These are phyloP conservation scores for Exocentrus adspersus DNA, from an alignment of 2,888 invertebrate species.

Conservation along the genomic window DNA sequence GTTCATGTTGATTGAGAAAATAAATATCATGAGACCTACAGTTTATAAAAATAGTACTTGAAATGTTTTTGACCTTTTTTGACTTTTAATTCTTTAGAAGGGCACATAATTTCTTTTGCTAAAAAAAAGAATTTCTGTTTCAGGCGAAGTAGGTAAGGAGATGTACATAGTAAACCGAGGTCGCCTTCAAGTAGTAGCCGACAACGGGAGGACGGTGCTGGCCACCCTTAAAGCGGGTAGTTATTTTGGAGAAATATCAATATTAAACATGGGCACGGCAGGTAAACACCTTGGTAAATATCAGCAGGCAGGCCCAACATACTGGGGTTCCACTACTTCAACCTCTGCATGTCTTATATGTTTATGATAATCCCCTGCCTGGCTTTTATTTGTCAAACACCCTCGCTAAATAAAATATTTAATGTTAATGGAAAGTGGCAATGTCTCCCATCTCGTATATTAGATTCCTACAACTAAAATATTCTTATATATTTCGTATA, in stretches of 20 bases:
- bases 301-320: constrained; percentile 64
- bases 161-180: constrained; percentile 99
- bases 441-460: constrained; percentile 23
- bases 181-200: constrained; percentile 92
- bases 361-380: constrained; percentile 46
- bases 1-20: too few species aligned
- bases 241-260: constrained; percentile 99
- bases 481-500: background rate
- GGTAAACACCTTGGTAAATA: constrained; percentile 97
- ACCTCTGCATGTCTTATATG: constrained; percentile 37
- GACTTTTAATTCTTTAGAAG: too few species aligned
- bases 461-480: background rate
- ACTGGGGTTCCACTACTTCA: constrained; percentile 27
- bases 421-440: background rate
- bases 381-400: constrained; percentile 53
- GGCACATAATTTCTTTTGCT: background rate
- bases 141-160: constrained; percentile 99
- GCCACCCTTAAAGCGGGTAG: constrained; percentile 98
- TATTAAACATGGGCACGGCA: constrained; percentile 99
- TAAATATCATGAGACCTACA: too few species aligned
- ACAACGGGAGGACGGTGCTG: constrained; percentile 94
- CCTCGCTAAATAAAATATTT: constrained; percentile 26
- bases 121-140: constrained; percentile 29
- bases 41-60: too few species aligned
- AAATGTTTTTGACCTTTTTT: too few species aligned